A percentile compares a stretch with the other conserved stretches of the same genome.
Evolutionary conservation across 2,797 vertebrate genomes (phyloP).

Genomic region (Epinephelus coioides): DNA sequence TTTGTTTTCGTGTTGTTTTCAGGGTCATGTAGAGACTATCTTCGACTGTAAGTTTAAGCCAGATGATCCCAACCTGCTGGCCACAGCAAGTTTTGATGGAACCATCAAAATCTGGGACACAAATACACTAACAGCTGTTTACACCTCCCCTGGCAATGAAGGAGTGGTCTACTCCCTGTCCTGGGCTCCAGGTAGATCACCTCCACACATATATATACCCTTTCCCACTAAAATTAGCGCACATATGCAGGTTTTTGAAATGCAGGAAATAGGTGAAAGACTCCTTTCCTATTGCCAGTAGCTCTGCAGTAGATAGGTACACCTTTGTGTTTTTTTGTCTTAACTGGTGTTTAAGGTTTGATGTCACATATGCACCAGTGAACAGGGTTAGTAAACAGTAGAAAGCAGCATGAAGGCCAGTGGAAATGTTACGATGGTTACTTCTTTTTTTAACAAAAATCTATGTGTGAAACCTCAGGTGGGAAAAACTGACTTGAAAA

Average conservation of each 20-base stretch:
- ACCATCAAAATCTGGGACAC: conserved; percentile 99
- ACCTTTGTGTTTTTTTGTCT: no score
- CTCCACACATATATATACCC: background rate
- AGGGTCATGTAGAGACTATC: conserved; percentile 99
- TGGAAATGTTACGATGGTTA: no score
- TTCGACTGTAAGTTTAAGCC: conserved; percentile 99
- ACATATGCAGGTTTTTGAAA: background rate
- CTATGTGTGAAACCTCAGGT: background rate
- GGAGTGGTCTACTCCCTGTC: conserved; percentile 98
- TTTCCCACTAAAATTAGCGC: no score
- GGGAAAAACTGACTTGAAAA: background rate
- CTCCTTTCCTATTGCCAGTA: no score
- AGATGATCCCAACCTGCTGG: conserved; percentile 95
- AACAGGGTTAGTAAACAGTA: no score
- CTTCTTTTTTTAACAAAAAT: background rate
- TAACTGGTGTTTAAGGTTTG: no score
- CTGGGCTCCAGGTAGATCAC: conserved; percentile 94
- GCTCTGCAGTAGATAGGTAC: no score
- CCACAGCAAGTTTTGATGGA: conserved; percentile 98
- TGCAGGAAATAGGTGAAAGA: no score
- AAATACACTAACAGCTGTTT: conserved; percentile 94
- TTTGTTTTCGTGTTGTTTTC: conserved; percentile 20
- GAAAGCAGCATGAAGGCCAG: no score
- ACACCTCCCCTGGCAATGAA: conserved; percentile 97
- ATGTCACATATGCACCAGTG: no score